Percentiles rank a stretch among this genome's conserved stretches.
These are phyloP conservation scores for Erannis defoliaria DNA, from an alignment of 2,888 invertebrate species.

Conservation along the genomic window DNA sequence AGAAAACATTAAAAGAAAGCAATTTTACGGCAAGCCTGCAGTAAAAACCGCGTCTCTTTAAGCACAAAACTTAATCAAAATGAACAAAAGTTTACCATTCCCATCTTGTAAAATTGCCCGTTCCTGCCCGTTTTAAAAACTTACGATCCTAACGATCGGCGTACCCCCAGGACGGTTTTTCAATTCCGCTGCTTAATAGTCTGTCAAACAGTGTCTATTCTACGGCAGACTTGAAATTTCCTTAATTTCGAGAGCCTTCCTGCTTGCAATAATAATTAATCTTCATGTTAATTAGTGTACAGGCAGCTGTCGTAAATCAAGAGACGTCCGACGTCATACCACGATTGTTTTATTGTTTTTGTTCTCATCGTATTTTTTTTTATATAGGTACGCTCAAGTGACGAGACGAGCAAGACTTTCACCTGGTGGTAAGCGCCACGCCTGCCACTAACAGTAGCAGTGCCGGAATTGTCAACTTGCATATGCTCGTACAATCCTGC, in stretches of 20 bases:
- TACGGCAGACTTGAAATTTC: constrained; percentile 34
- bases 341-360: constrained; percentile 55
- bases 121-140: constrained; percentile 38
- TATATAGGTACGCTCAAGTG: constrained; percentile 12
- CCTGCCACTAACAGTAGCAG: too few species aligned
- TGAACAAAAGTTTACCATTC: constrained; percentile 42
- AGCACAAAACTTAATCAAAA: constrained; percentile 43
- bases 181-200: constrained; percentile 46
- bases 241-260: constrained; percentile 48
- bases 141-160: constrained; percentile 35
- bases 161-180: constrained; percentile 39
- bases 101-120: constrained; percentile 40
- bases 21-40: constrained; percentile 1
- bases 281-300: constrained; percentile 76
- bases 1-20: constrained; percentile 11
- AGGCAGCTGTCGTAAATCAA: constrained; percentile 68
- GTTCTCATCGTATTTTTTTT: constrained; percentile 38
- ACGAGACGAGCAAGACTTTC: too few species aligned
- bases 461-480: too few species aligned
- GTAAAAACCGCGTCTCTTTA: constrained; percentile 25
- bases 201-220: constrained; percentile 46
- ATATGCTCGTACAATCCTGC: too few species aligned
- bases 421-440: too few species aligned
- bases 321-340: constrained; percentile 48
- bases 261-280: constrained; percentile 79